Conservation (phyloP, 2,113 vertebrate species). For the Azemiops feae region DNA sequence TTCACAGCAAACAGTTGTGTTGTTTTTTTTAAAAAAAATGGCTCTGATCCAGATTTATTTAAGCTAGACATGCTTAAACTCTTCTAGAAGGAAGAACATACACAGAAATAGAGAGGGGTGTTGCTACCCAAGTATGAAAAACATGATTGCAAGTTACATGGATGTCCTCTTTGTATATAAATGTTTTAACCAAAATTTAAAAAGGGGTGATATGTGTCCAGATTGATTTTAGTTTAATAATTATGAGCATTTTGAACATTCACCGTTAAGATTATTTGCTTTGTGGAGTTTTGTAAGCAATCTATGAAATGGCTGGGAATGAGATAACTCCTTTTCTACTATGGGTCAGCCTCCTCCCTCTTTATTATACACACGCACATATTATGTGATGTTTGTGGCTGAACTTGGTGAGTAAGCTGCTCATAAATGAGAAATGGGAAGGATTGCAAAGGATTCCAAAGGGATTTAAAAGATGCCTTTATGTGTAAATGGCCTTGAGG, state of each 20-base stretch:
- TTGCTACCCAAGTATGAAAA: conserved; percentile 42
- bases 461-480: neutral
- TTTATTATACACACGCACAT: neutral
- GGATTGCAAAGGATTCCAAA: neutral
- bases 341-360: neutral
- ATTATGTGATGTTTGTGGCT: neutral
- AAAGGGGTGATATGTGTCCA: neutral
- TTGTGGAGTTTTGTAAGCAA: neutral
- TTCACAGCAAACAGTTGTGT: neutral
- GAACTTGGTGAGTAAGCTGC: too few relatives aligned
- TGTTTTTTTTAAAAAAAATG: conserved; percentile 14
- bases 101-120: conserved; percentile 14
- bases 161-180: neutral
- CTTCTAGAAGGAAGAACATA: neutral
- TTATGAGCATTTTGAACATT: neutral
- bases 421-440: neutral
- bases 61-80: conserved; percentile 35
- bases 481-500: neutral
- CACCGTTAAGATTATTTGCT: neutral
- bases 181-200: neutral
- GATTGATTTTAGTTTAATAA: neutral
- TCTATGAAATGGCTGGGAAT: neutral
- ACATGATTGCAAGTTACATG: neutral
- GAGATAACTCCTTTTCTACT: neutral
- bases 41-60: conserved; percentile 41